These are phyloP conservation scores for Galaxias olidus DNA, from an alignment of 2,797 vertebrate species.

Conservation along the genomic window DNA sequence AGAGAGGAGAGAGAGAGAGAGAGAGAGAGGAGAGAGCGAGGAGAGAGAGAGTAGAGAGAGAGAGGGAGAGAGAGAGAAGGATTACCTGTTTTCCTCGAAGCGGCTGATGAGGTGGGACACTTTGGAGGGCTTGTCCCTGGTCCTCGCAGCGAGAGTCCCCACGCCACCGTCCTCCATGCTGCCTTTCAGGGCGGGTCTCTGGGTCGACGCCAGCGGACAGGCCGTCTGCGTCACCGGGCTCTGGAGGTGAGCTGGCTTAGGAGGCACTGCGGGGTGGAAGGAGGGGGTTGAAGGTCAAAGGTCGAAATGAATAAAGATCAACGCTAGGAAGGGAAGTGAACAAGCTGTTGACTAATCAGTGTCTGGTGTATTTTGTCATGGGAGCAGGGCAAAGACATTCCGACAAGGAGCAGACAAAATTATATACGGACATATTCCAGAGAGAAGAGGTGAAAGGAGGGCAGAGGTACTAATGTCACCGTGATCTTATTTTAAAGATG, in stretches of 20 bases:
- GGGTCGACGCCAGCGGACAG: conserved; percentile 41
- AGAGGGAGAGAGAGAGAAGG: too few species aligned
- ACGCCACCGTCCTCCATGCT: conserved; percentile 67
- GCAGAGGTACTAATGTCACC: too few species aligned
- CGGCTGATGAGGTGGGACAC: conserved; percentile 79
- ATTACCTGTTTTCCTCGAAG: conserved; percentile 81
- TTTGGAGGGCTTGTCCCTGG: conserved; percentile 64
- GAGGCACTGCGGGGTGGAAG: conserved; percentile 68
- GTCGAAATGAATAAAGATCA: background rate
- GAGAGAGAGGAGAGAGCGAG: too few species aligned
- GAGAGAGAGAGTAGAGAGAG: too few species aligned
- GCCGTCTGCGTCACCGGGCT: conserved; percentile 65
- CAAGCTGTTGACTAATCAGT: background rate
- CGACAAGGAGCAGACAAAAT: too few species aligned
- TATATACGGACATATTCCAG: too few species aligned
- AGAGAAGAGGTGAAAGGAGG: too few species aligned
- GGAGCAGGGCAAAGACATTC: too few species aligned
- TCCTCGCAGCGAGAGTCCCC: conserved; percentile 38
- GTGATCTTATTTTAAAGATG: too few species aligned
- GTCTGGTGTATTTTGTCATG: background rate
- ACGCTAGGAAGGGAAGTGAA: too few species aligned
- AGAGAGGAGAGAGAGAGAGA: too few species aligned
- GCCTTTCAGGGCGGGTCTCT: conserved; percentile 32
- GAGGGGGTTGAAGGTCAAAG: background rate
- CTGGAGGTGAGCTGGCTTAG: conserved; percentile 76